Percentiles rank a stretch among this genome's conserved stretches.
Evolutionary conservation across 1,140 invertebrate species (phyloP).

Genomic region (Bombus soroeensis): DNA sequence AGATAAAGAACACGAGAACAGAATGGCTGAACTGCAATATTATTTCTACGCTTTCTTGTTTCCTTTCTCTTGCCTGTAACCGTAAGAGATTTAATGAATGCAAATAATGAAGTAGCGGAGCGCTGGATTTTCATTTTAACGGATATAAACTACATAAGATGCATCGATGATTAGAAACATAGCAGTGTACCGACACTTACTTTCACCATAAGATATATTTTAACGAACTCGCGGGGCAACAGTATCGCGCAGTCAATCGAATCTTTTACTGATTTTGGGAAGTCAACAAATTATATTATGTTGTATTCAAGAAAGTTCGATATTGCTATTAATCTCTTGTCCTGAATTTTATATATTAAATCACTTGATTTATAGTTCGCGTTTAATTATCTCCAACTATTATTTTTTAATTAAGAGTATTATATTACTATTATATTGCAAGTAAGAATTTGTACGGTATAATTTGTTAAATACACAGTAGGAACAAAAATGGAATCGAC

Average conservation of each 20-base stretch:
- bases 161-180: not conserved
- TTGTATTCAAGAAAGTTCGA: no score
- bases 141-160: not conserved
- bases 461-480: not conserved
- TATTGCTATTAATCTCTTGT: not conserved
- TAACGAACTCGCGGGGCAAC: not conserved
- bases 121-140: not conserved
- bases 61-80: constrained; percentile 44
- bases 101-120: not conserved
- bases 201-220: constrained; percentile 24
- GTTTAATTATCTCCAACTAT: not conserved
- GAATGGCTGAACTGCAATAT: not conserved
- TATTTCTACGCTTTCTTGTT: constrained; percentile 56
- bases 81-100: constrained; percentile 13
- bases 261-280: not conserved
- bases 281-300: no score
- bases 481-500: constrained; percentile 57
- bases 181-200: constrained; percentile 10
- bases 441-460: not conserved
- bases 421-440: not conserved
- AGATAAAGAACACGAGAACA: not conserved
- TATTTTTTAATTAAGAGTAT: not conserved
- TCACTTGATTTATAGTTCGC: not conserved
- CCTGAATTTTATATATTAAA: not conserved
- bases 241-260: no score